phyloP scores from a whole-genome alignment of 2,888 invertebrate species.

The Acanthosepion lycidas region DNA sequence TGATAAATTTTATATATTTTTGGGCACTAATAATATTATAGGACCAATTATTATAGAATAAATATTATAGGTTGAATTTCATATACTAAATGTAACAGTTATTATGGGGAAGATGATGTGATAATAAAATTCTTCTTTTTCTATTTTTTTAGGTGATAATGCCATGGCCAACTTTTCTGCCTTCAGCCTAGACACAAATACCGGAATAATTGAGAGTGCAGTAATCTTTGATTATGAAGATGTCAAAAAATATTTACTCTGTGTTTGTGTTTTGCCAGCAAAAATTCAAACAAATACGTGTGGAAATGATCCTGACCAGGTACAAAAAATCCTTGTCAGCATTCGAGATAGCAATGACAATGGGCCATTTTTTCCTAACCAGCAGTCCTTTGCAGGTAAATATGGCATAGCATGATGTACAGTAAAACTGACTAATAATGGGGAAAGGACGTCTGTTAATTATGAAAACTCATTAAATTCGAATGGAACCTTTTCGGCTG shows the following conservation, averaged over 20 bases:
- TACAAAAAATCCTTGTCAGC: slow-evolving; percentile 57
- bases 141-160: background rate
- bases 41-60: too few species aligned
- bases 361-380: slow-evolving; percentile 57
- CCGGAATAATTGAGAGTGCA: background rate
- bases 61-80: too few species aligned
- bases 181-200: background rate
- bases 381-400: slow-evolving; percentile 50
- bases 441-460: too few species aligned
- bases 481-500: too few species aligned
- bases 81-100: too few species aligned
- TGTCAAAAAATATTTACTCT: background rate
- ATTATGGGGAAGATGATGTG: too few species aligned
- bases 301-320: slow-evolving; percentile 10
- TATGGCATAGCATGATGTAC: background rate
- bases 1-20: too few species aligned
- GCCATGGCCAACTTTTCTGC: background rate
- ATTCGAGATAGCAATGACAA: slow-evolving; percentile 65
- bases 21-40: too few species aligned
- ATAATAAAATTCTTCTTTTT: background rate
- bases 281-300: background rate
- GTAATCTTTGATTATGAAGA: slow-evolving; percentile 8
- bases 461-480: too few species aligned
- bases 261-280: background rate
- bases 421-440: too few species aligned